phyloP scores from a whole-genome alignment of 2,113 vertebrate species.

The Osmerus eperlanus region DNA sequence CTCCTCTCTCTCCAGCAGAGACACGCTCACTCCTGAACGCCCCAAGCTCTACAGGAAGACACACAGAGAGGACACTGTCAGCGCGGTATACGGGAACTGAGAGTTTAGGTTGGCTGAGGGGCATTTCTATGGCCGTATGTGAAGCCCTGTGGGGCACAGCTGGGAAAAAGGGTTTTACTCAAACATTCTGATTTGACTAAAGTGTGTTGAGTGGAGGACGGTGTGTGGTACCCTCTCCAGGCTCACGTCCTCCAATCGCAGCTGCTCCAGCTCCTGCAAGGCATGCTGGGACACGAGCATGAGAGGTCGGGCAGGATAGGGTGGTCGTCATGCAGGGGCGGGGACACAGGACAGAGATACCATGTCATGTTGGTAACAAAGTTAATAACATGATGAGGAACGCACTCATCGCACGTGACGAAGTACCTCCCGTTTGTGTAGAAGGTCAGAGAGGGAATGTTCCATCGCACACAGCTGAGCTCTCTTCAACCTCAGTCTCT shows the following conservation, averaged over 20 bases:
- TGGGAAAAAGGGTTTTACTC: conserved; percentile 37
- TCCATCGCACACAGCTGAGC: conserved; percentile 54
- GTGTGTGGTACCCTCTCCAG: no score
- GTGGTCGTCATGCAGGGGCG: not conserved
- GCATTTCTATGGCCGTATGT: no score
- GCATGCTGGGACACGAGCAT: conserved; percentile 46
- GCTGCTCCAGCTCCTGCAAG: conserved; percentile 25
- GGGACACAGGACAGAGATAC: no score
- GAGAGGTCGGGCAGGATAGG: conserved; percentile 2
- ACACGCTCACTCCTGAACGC: conserved; percentile 41
- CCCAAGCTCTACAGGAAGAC: conserved; percentile 14
- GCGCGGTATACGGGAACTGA: not conserved
- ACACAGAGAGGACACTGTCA: not conserved
- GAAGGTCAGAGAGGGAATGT: conserved; percentile 45
- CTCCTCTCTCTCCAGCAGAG: conserved; percentile 68
- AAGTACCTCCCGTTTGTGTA: conserved; percentile 59
- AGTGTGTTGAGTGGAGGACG: no score
- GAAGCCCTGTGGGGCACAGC: conserved; percentile 16
- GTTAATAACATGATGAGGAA: no score
- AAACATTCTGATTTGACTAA: not conserved
- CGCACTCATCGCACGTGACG: no score
- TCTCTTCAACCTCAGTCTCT: conserved; percentile 47
- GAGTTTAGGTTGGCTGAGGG: no score
- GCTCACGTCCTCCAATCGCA: conserved; percentile 34
- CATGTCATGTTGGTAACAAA: no score